Conservation (phyloP, 2,797 vertebrate species). For the Sebastes minor region DNA sequence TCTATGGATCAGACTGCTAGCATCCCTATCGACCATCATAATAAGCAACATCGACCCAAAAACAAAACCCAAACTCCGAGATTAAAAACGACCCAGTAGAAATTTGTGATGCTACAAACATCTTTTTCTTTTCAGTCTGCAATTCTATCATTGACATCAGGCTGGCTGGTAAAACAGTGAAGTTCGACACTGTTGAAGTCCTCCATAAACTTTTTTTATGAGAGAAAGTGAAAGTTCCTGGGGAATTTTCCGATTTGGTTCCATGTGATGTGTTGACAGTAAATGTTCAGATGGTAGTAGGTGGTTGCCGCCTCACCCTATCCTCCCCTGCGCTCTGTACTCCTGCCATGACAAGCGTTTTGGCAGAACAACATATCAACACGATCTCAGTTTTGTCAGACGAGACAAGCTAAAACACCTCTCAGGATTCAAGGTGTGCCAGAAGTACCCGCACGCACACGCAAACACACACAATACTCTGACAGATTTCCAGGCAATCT, state of each 20-base stretch:
- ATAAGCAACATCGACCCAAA: background rate
- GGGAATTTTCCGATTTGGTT: background rate
- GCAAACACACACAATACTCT: background rate
- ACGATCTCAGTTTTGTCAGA: slow-evolving; percentile 38
- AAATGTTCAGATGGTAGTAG: slow-evolving; percentile 34
- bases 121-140: background rate
- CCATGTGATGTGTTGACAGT: background rate
- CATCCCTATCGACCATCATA: too few relatives aligned
- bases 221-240: slow-evolving; percentile 10
- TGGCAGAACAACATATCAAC: slow-evolving; percentile 34
- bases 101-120: background rate
- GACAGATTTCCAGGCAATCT: slow-evolving; percentile 50
- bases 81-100: background rate
- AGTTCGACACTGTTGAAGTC: background rate
- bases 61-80: too few relatives aligned
- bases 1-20: background rate
- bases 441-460: slow-evolving; percentile 18
- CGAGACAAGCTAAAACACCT: slow-evolving; percentile 63
- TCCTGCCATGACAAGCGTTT: slow-evolving; percentile 33
- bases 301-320: slow-evolving; percentile 43
- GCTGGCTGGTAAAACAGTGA: background rate
- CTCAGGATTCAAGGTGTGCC: slow-evolving; percentile 55
- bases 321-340: slow-evolving; percentile 17
- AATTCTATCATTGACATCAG: background rate
- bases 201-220: background rate